Base-by-base conservation (phyloP, 2,113 vertebrate genomes). In the Glaucidium brasilianum region DNA sequence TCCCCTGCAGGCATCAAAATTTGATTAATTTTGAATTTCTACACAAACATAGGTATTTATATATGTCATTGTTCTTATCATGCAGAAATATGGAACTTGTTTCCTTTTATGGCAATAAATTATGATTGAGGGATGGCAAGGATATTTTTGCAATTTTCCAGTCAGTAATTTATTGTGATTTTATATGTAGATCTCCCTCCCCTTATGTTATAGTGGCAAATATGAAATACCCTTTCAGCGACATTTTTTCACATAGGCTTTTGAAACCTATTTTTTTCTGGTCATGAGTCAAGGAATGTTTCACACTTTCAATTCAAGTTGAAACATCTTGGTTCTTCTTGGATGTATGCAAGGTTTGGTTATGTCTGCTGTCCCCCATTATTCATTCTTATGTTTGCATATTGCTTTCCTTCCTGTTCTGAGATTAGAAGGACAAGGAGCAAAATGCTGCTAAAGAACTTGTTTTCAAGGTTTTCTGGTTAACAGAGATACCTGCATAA, bases 1-100 rank as follows among this genome's bases (percentile, higher is more conserved):
- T 80, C 21, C 35, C 62, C 74, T 2, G 21, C 11, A 63, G 87
- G 75, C 34, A 93, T 83, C 41, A 89, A 82, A 69, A 82, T 91
- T 89, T 93, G 63, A 94, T 96, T 86, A 94, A 95, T 96, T 97
- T 94, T 82, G 53, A 88, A 93, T 64, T 97, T 94, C 79, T 97
- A 35, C 72, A 74, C 49, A 76, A 97, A 87, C 11, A 71, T 34
- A 81, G 32, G 7, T 92, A 75, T 85, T 96, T 96, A 59, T 78
- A 80, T 96, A 93, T 95, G 39, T 94, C 81, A 80, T 45, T 82
- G 10, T 67, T 49, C 52, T 87, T 85, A 35, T 92, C 23, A 66
- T 39, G 41, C 69, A 83, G 66, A 74, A 95, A 87, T 94, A 91
- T 49, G 50, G 56, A 68, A 59, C 15, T 66, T 88, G 35, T 73